Evolutionary conservation across 2,888 invertebrate genomes (phyloP), one percentile per base, ranked within the genome.

Genomic region (Dysmachus trigonus): DNA sequence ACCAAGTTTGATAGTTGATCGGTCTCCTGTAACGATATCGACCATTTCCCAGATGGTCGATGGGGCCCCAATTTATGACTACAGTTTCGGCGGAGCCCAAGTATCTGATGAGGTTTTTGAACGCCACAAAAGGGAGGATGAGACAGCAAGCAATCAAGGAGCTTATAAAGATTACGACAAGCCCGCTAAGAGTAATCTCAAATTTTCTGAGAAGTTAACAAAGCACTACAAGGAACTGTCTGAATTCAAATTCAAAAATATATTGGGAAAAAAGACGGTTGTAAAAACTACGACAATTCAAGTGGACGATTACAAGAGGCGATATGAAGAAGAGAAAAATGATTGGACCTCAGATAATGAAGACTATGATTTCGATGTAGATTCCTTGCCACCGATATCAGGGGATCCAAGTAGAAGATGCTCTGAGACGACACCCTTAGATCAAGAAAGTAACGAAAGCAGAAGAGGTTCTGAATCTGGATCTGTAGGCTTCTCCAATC

Each of bases 21-120:
- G 90, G 5, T 91, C 91, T 35, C 91, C 91, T 7, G 89, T 90
- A 10, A 89, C 90, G 79, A 91, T 92, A 33, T 91, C 92, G 3
- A 92, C 92, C 2, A 90, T 92, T 47, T 90, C 91, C 35, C 91
- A 91, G 18, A 74, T 88, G 53, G 85, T 87, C 7, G 82, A 87
- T 27, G 86, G 86, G 62, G 86, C 81, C 2, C 86, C 85, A 18
- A 79, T 72, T 38, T 82, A 86, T 35, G 72, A 86, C 62, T 85
- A 76, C 27, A 74, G 79, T 35, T 86, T 87, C 30, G 87, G 84
- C 13, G 85, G 71, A 18, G 53, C 72, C 6, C 13, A 22, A 47
- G 38, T 86, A 8, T 31, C 72, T 31, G 47, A 47, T 1, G 22
- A 72, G 10, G 15, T 81, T 22, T 33, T 51, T 7, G 72, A 81